Evolutionary conservation across 2,888 invertebrate species (phyloP).

Genomic region (Trichogramma evanescens): DNA sequence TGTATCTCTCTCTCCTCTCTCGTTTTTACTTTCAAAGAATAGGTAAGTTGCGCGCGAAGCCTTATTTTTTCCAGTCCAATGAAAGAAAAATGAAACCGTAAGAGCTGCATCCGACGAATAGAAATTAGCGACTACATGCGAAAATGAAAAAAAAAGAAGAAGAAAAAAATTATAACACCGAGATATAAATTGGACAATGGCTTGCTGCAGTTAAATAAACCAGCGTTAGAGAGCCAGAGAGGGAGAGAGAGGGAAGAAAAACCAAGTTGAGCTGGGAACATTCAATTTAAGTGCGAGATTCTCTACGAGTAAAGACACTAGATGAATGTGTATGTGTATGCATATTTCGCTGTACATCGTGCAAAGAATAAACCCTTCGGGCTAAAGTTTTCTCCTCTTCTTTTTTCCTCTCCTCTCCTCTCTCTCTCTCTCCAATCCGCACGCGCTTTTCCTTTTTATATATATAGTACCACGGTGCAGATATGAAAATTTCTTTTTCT

Average conservation of each 20-base stretch:
- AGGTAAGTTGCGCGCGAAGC: not conserved
- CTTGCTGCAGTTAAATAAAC: not conserved
- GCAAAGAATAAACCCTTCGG: too few species aligned
- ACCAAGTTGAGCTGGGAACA: not conserved
- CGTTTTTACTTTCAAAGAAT: not conserved
- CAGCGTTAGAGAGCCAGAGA: not conserved
- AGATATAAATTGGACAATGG: not conserved
- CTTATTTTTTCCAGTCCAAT: constrained; percentile 8
- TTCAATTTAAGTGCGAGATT: constrained; percentile 17
- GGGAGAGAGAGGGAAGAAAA: constrained; percentile 3
- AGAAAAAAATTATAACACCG: not conserved
- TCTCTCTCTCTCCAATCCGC: too few species aligned
- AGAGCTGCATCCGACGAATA: not conserved
- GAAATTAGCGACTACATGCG: constrained; percentile 13
- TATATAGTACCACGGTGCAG: too few species aligned
- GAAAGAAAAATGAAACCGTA: constrained; percentile 1
- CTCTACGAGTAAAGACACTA: not conserved
- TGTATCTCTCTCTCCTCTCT: not conserved
- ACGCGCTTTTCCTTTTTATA: too few species aligned
- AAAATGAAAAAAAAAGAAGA: not conserved
- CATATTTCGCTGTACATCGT: too few species aligned
- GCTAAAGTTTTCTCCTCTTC: too few species aligned
- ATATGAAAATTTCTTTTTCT: too few species aligned
- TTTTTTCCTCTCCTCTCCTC: too few species aligned
- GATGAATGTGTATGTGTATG: too few species aligned